Base-by-base conservation (phyloP, 2,888 invertebrate species). In the Acrobeloides nanus region DNA sequence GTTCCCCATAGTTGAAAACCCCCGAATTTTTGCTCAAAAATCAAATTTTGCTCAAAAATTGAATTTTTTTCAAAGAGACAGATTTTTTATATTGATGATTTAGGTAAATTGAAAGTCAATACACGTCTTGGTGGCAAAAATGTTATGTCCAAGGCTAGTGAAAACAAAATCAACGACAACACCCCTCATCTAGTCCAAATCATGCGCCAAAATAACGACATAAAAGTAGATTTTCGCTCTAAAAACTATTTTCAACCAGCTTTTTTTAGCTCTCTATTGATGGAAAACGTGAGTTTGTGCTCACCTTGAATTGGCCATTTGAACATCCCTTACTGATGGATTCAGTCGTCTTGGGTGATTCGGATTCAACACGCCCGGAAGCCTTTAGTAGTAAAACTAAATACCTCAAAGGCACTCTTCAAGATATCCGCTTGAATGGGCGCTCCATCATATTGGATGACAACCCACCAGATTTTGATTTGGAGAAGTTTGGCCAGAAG, bases 351-450 rank as follows among this genome's bases (percentile, higher is more conserved):
- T 44, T 70, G 20, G 71, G 71, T 4, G 31, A 45, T 1, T n/a
- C 38, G 12, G 32, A 37, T 6, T n/a, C 6, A 10, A 5, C 7
- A n/a, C 17, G 20, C 38, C 29, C 27, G 31, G n/a, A 6, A 18
- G 8, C 15, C 15, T 18, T 43, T 12, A 12, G 12, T 25, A 26
- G 40, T 8, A 32, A 41, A 15, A 26, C 29, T 10, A 25, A 15
- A 2, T 25, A 27, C 7, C 27, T 53, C 10, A 42, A 47, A 53
- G 70, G 68, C 24, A 66, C 64, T 18, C 35, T 71, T 3, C 68
- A 68, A 53, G 68, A 71, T 34, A 46, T 72, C 25, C 66, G 67
- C 25, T 38, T 71, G 8, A 71, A 72, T 46, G 59, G 54, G 3
- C 53, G 52, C 29, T 57, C 64, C 10, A 57, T 65, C 15, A 34